Evolutionary conservation across 2,888 invertebrate genomes (phyloP).

Genomic region (Ornithoptera alexandrae): DNA sequence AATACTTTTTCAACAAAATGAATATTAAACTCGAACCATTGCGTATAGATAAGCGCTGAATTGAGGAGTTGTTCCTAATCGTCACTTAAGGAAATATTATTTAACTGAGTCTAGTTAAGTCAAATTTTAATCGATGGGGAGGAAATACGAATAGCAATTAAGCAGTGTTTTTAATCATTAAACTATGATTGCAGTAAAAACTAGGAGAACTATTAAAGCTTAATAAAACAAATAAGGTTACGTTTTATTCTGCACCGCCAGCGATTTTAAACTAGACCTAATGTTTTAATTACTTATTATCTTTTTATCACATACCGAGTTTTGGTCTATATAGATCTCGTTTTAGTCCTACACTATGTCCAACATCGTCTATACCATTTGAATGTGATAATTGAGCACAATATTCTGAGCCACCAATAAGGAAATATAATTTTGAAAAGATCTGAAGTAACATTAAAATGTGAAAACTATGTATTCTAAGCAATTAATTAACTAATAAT

Average conservation of each 20-base stretch:
- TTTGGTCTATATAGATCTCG: not conserved
- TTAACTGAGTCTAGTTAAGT: not conserved
- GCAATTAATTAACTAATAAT: too few species aligned
- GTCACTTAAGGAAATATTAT: too few species aligned
- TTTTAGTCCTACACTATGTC: not conserved
- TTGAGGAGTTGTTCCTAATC: too few species aligned
- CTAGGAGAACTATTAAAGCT: not conserved
- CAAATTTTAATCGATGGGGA: not conserved
- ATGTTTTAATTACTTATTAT: not conserved
- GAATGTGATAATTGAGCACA: not conserved
- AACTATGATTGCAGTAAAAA: not conserved
- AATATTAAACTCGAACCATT: too few species aligned
- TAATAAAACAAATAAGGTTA: not conserved
- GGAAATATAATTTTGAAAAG: not conserved
- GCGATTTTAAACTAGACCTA: not conserved
- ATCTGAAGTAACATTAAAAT: not conserved
- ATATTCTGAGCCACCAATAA: not conserved
- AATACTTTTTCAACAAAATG: too few species aligned
- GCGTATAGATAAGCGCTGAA: too few species aligned
- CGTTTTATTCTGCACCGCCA: not conserved
- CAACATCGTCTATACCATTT: not conserved
- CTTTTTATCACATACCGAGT: not conserved
- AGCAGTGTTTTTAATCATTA: not conserved
- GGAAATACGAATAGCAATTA: not conserved
- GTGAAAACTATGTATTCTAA: not conserved